Evolutionary conservation across 2,113 vertebrate species (phyloP).

Genomic region (Electrona antarctica): DNA sequence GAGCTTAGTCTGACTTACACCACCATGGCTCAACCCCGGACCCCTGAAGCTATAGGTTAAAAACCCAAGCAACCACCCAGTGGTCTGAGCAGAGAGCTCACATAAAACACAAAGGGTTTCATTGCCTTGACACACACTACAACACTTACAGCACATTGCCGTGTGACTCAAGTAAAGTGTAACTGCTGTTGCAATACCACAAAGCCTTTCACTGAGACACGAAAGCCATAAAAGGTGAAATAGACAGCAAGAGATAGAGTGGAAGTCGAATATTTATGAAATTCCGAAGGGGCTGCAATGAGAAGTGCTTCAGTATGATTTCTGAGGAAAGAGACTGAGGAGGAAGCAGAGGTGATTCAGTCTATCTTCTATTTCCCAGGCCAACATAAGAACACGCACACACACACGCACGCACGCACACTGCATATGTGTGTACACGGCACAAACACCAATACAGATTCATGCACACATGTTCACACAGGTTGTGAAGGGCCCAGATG

Average conservation of each 20-base stretch:
- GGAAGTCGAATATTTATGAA: slow-evolving; percentile 55
- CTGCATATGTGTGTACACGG: no score
- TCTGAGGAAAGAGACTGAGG: slow-evolving; percentile 22
- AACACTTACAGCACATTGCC: slow-evolving; percentile 48
- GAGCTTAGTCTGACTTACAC: slow-evolving; percentile 50
- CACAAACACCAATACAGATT: slow-evolving; percentile 19
- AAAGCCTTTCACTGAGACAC: slow-evolving; percentile 37
- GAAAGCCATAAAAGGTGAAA: slow-evolving; percentile 40
- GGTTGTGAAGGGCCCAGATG: slow-evolving; percentile 25
- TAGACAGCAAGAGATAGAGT: slow-evolving; percentile 24
- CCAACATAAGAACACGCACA: slow-evolving; percentile 4
- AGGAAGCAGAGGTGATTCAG: slow-evolving; percentile 43
- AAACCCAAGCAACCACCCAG: slow-evolving; percentile 57
- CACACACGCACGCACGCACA: slow-evolving; percentile 5
- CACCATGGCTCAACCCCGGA: slow-evolving; percentile 28
- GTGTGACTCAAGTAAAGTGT: slow-evolving; percentile 49
- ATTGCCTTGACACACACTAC: slow-evolving; percentile 58
- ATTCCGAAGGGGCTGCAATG: slow-evolving; percentile 48
- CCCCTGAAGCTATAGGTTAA: slow-evolving; percentile 49
- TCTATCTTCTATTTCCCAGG: slow-evolving; percentile 37
- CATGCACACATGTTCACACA: slow-evolving; percentile 37
- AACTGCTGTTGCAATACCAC: slow-evolving; percentile 53
- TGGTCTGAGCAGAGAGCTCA: slow-evolving; percentile 56
- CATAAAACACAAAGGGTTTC: slow-evolving; percentile 72
- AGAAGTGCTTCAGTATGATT: slow-evolving; percentile 29